These are phyloP conservation scores for Iphiclides podalirius DNA, from an alignment of 2,888 invertebrate genomes.

Conservation along the genomic window DNA sequence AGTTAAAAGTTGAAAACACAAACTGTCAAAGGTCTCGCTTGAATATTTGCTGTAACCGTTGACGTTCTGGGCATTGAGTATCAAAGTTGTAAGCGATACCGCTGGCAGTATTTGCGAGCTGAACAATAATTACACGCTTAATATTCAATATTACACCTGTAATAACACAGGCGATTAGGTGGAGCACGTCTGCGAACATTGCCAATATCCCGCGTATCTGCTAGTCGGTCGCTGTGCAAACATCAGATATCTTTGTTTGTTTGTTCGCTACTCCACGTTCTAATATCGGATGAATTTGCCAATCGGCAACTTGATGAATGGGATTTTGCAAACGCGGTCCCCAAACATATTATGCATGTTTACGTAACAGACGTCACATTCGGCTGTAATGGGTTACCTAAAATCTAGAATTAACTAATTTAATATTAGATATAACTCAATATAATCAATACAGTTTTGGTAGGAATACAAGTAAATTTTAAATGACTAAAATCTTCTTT, in stretches of 20 bases:
- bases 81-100: neutral
- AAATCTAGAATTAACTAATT: no score
- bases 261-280: slow-evolving; percentile 15
- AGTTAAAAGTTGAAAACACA: no score
- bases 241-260: slow-evolving; percentile 27
- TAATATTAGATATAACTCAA: no score
- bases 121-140: slow-evolving; percentile 13
- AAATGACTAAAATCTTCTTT: no score
- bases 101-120: neutral
- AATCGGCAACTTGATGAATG: slow-evolving; percentile 13
- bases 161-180: slow-evolving; percentile 24
- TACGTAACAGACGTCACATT: neutral
- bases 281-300: slow-evolving; percentile 7
- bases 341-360: slow-evolving; percentile 4
- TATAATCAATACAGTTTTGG: no score
- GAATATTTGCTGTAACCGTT: no score
- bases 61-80: no score
- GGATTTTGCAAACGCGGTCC: slow-evolving; percentile 10
- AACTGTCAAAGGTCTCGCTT: no score
- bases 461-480: no score
- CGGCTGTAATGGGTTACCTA: neutral
- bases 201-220: slow-evolving; percentile 23
- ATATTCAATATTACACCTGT: slow-evolving; percentile 26
- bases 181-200: slow-evolving; percentile 10
- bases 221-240: slow-evolving; percentile 25